Conservation (phyloP, 1,140 invertebrate genomes). For the Ladona fulva region DNA sequence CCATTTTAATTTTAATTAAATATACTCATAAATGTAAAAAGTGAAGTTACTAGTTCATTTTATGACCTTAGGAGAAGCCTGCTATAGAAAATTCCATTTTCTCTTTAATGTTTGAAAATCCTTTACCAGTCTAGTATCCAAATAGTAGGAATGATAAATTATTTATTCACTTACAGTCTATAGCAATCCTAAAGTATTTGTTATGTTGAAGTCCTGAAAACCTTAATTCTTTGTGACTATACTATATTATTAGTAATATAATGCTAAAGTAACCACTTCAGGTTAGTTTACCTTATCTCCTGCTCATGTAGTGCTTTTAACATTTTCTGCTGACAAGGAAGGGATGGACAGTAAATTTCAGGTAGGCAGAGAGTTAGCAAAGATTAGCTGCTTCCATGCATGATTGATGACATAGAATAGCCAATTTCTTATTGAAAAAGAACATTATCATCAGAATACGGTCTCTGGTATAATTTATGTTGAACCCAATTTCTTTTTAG, state of each 20-base stretch:
- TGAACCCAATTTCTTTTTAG: too few species aligned
- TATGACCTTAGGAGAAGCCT: not conserved
- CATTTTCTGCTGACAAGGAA: conserved; percentile 16
- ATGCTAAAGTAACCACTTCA: not conserved
- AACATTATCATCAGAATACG: too few species aligned
- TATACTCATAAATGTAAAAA: not conserved
- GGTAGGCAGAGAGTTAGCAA: conserved; percentile 11
- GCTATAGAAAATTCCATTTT: not conserved
- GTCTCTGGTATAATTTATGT: too few species aligned
- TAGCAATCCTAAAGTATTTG: too few species aligned
- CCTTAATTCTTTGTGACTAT: too few species aligned
- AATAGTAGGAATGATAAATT: not conserved
- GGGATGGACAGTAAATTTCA: conserved; percentile 15
- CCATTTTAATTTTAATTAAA: not conserved
- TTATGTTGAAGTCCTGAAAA: too few species aligned
- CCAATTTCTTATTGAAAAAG: not conserved
- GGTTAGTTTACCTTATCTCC: conserved; percentile 11
- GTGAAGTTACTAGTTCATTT: not conserved
- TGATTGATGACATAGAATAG: not conserved
- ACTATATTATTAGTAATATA: not conserved
- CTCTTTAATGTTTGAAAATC: not conserved
- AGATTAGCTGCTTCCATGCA: not conserved
- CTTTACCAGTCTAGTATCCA: not conserved
- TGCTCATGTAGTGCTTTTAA: conserved; percentile 16
- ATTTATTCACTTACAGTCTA: too few species aligned